A percentile compares a stretch with the other conserved stretches of the same genome.
These are phyloP conservation scores for Pristionchus japonicus DNA, from an alignment of 2,888 invertebrate genomes.

Conservation along the genomic window DNA sequence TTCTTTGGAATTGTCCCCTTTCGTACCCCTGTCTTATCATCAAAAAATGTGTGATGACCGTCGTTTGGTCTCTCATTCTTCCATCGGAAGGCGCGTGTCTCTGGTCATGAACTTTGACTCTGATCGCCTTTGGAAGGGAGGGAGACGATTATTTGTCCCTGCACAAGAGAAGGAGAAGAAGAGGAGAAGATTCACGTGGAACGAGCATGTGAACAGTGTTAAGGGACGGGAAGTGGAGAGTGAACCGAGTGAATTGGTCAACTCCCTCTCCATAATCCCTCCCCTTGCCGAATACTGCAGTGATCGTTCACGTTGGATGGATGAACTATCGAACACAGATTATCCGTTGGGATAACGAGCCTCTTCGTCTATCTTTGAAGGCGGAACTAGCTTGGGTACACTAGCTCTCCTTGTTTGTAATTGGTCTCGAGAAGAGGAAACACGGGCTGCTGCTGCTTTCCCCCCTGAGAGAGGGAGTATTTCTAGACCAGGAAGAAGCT, in stretches of 20 bases:
- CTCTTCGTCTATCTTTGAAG: neutral
- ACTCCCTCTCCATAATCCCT: neutral
- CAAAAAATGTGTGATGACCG: neutral
- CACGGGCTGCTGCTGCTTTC: neutral
- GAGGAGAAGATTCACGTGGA: neutral
- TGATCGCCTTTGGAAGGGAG: neutral
- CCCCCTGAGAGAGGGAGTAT: slow-evolving; percentile 21
- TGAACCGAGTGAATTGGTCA: neutral
- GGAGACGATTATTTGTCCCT: neutral
- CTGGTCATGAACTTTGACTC: neutral
- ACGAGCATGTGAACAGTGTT: neutral
- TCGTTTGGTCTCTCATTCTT: neutral
- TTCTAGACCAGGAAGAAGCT: neutral
- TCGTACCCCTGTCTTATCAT: neutral
- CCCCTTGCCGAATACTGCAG: neutral
- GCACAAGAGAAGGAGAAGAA: neutral
- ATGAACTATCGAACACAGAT: neutral
- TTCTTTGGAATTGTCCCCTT: no score
- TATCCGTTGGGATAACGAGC: neutral
- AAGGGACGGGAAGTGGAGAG: neutral
- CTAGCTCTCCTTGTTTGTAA: neutral
- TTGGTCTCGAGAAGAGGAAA: slow-evolving; percentile 1
- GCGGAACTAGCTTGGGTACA: slow-evolving; percentile 18
- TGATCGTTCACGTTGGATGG: neutral
- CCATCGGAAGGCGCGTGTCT: neutral